Conservation (phyloP, 2,888 invertebrate species). For the Taphrorychus bicolor region DNA sequence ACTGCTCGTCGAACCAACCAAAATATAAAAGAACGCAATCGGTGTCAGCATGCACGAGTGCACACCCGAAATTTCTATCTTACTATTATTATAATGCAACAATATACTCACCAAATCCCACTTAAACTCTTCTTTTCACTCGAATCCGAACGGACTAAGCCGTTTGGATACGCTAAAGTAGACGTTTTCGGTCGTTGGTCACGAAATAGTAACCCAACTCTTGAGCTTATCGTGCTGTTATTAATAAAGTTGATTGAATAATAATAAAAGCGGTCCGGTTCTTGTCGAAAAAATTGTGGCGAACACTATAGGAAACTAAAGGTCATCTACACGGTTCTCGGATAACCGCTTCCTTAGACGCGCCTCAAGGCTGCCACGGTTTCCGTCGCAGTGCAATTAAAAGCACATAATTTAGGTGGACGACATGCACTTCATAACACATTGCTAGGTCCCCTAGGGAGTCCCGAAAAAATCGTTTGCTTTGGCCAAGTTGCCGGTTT, state of each 20-base stretch:
- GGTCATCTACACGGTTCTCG: slow-evolving; percentile 40
- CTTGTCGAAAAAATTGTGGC: slow-evolving; percentile 8
- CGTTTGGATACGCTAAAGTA: no score
- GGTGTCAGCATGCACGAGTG: slow-evolving; percentile 23
- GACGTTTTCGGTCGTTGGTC: not conserved
- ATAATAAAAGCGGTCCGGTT: slow-evolving; percentile 25
- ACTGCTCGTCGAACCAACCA: slow-evolving; percentile 16
- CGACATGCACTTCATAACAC: not conserved
- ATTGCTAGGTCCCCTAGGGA: not conserved
- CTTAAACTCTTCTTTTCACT: no score
- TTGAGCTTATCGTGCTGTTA: no score
- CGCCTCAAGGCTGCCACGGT: slow-evolving; percentile 35
- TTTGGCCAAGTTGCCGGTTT: slow-evolving; percentile 25
- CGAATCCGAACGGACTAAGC: not conserved
- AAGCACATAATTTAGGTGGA: not conserved
- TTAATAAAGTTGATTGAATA: not conserved
- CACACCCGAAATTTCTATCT: slow-evolving; percentile 24
- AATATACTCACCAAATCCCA: not conserved
- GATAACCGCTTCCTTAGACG: slow-evolving; percentile 35
- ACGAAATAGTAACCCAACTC: not conserved
- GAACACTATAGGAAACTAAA: slow-evolving; percentile 25
- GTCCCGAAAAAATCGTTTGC: not conserved
- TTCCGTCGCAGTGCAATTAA: slow-evolving; percentile 19
- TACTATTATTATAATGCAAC: not conserved
- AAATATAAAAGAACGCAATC: slow-evolving; percentile 22